A percentile compares a stretch with the other conserved stretches of the same genome.
Conservation (phyloP, 1,140 invertebrate genomes). For the Pomacea maculata region DNA sequence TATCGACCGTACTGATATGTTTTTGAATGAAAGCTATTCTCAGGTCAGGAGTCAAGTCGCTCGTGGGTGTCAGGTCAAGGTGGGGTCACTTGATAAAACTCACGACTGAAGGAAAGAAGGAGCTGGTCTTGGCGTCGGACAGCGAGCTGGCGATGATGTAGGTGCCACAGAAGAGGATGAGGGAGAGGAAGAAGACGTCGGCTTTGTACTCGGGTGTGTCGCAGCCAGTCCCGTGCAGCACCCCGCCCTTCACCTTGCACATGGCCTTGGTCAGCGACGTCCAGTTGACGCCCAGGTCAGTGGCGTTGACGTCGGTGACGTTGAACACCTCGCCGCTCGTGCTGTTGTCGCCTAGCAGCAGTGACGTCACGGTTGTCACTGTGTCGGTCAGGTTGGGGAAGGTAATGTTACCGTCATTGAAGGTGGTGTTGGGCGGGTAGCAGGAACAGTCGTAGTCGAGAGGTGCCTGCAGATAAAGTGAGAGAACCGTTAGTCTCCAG, state of each 20-base stretch:
- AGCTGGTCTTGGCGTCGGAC: constrained; percentile 92
- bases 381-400: constrained; percentile 11
- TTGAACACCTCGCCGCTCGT: not conserved
- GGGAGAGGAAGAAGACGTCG: constrained; percentile 95
- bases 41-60: too few relatives aligned
- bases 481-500: too few relatives aligned
- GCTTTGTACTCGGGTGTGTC: constrained; percentile 43
- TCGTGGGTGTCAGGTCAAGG: not conserved
- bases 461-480: constrained; percentile 1
- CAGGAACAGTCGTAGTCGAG: constrained; percentile 51
- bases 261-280: constrained; percentile 27
- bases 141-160: constrained; percentile 88
- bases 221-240: constrained; percentile 79
- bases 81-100: constrained; percentile 25
- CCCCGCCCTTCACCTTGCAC: constrained; percentile 68
- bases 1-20: too few relatives aligned
- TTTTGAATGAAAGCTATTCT: too few relatives aligned
- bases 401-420: constrained; percentile 14
- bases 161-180: constrained; percentile 92
- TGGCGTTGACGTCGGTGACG: constrained; percentile 16
- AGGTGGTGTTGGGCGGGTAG: constrained; percentile 34
- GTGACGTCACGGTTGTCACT: constrained; percentile 8
- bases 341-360: constrained; percentile 12
- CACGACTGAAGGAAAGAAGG: constrained; percentile 84
- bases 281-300: constrained; percentile 29